Conservation (phyloP, 2,113 vertebrate species). For the Myotis yumanensis region DNA sequence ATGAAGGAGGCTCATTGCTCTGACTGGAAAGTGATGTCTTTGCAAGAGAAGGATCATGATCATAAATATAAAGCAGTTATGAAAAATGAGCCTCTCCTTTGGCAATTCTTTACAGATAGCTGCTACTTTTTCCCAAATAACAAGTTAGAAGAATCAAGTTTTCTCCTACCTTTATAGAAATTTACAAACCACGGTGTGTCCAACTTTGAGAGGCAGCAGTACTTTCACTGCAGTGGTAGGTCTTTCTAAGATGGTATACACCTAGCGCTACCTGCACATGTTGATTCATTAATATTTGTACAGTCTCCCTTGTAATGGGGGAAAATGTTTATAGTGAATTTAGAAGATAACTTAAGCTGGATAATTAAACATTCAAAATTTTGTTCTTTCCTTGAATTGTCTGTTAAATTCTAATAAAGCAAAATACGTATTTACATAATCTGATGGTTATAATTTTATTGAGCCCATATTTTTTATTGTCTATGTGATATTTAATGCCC, state of each 20-base stretch:
- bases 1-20: not conserved
- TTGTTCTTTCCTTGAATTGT: not conserved
- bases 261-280: not conserved
- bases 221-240: not conserved
- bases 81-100: not conserved
- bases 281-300: not conserved
- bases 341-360: not conserved
- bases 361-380: not conserved
- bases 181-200: not conserved
- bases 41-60: not conserved
- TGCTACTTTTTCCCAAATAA: not conserved
- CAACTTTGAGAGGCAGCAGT: not conserved
- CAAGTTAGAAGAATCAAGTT: not conserved
- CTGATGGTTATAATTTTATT: not conserved
- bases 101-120: constrained; percentile 10
- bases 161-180: constrained; percentile 17
- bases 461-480: not conserved
- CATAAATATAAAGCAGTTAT: constrained; percentile 10
- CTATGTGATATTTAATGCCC: not conserved
- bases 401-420: not conserved
- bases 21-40: not conserved
- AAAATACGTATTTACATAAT: not conserved
- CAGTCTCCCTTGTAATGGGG: not conserved
- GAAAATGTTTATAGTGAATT: not conserved
- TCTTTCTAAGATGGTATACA: not conserved